Evolutionary conservation across 2,113 vertebrate species (phyloP), one percentile per base, ranked within the genome.

Genomic region (Microcebus jonahi): DNA sequence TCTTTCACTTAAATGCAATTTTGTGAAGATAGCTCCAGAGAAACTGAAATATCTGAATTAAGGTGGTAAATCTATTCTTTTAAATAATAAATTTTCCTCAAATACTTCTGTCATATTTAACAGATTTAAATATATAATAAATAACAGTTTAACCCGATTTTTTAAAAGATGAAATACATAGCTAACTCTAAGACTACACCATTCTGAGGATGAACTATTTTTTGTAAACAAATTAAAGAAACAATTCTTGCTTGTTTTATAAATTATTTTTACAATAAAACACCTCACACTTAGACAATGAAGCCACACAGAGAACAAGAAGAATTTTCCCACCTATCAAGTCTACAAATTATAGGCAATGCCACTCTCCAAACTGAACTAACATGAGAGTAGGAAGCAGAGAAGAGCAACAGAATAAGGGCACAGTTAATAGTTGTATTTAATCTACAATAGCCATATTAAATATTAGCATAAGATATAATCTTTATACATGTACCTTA

Each of bases 251-350:
- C 25, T 90, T 84, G 27, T 68, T 70, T 92, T 48, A 90, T 39
- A 77, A 93, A 71, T 89, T 80, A 82, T 39, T 94, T 92, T 87
- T 31, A 77, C 50, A 96, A 45, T 39, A 85, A 93, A 68, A 90
- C 17, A 90, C 17, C 39, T 77, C 29, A 36, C 59, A 90, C 17
- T 92, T 95, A 88, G 29, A 85, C 10, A 68, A 42, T 68, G 42
- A 93, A 77, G 70, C 31, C n/a, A 86, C 11, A 88, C 6, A 59
- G n/a, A 81, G 29, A 80, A 59, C 18, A n/a, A 21, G 39, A 86
- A 23, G 61, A 77, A 87, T 53, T 81, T 91, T 67, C 17, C 50
- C 3, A 57, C 34, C 25, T 84, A 29, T 65, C 20, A 39, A 36
- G 15, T 88, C 70, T 92, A 84, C 2, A 85, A 18, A 90, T 45